Conservation (phyloP, 1,140 invertebrate species). For the Mya arenaria region DNA sequence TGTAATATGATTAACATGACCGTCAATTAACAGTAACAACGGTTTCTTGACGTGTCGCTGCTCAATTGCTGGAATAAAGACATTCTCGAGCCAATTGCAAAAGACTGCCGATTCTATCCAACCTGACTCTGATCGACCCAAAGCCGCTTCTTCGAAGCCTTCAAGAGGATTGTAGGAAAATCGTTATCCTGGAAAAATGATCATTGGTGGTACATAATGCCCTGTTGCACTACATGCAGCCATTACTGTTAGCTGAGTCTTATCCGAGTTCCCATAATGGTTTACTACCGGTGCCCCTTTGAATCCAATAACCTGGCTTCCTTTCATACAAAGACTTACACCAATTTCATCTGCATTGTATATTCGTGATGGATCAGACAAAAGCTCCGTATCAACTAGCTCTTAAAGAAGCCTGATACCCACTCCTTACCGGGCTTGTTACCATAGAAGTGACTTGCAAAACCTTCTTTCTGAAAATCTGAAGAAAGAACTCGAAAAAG, state of each 20-base stretch:
- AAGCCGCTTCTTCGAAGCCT: constrained; percentile 11
- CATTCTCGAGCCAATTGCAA: constrained; percentile 1
- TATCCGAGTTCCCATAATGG: constrained; percentile 11
- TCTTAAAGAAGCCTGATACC: too few species aligned
- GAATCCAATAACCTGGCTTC: constrained; percentile 6
- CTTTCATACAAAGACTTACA: constrained; percentile 29
- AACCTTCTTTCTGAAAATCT: too few species aligned
- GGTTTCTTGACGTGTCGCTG: neutral
- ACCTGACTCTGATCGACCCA: constrained; percentile 8
- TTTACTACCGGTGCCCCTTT: constrained; percentile 32
- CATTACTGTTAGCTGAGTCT: constrained; percentile 23
- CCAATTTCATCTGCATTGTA: constrained; percentile 46
- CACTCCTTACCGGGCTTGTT: too few species aligned
- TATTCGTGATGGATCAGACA: neutral
- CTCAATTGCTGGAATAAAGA: neutral
- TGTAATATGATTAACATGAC: neutral
- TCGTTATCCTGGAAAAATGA: constrained; percentile 12
- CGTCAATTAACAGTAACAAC: constrained; percentile 11
- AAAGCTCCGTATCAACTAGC: too few species aligned
- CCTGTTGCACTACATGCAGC: constrained; percentile 7
- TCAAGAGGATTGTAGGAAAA: constrained; percentile 2
- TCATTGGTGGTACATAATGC: neutral
- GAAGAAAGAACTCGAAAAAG: too few species aligned
- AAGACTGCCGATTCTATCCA: constrained; percentile 27
- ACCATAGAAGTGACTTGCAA: too few species aligned